Evolutionary conservation across 1,140 invertebrate genomes (phyloP).

Genomic region (Philopotamus ludificatus): DNA sequence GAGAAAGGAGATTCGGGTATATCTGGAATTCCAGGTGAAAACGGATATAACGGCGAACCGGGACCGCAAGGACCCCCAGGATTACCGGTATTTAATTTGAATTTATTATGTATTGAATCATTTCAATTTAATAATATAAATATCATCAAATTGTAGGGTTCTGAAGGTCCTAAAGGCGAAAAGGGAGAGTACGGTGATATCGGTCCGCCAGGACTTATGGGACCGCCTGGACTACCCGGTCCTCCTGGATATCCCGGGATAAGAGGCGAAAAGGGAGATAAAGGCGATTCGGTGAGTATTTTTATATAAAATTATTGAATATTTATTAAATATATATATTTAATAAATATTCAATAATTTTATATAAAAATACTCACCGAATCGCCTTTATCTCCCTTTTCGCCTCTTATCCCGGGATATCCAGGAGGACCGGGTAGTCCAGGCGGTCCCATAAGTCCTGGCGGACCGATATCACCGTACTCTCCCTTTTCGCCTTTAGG

Average conservation of each 20-base stretch:
- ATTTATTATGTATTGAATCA: too few species aligned
- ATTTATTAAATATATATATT: constrained; percentile 8
- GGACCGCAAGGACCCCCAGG: constrained; percentile 85
- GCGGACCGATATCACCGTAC: constrained; percentile 88
- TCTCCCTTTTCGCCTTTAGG: constrained; percentile 88
- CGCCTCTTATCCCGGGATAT: constrained; percentile 84
- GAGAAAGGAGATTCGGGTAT: constrained; percentile 58
- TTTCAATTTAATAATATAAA: too few species aligned
- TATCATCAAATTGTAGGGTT: constrained; percentile 73
- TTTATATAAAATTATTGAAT: constrained; percentile 4
- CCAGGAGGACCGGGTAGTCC: constrained; percentile 70
- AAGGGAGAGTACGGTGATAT: constrained; percentile 90
- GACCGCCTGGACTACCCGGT: constrained; percentile 67
- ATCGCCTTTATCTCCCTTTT: constrained; percentile 90
- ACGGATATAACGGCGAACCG: constrained; percentile 78
- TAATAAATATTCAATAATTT: constrained; percentile 5
- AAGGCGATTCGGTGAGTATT: constrained; percentile 88
- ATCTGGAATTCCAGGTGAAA: constrained; percentile 74
- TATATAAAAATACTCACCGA: constrained; percentile 86
- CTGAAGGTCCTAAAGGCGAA: constrained; percentile 80
- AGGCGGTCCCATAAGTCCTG: constrained; percentile 78
- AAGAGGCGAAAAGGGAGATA: constrained; percentile 88
- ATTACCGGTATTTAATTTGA: constrained; percentile 64
- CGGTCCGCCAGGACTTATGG: constrained; percentile 82
- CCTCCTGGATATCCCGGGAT: constrained; percentile 83